A percentile compares a stretch with the other conserved stretches of the same genome.
Evolutionary conservation across 1,140 invertebrate genomes (phyloP).

Genomic region (Bombus polaris): DNA sequence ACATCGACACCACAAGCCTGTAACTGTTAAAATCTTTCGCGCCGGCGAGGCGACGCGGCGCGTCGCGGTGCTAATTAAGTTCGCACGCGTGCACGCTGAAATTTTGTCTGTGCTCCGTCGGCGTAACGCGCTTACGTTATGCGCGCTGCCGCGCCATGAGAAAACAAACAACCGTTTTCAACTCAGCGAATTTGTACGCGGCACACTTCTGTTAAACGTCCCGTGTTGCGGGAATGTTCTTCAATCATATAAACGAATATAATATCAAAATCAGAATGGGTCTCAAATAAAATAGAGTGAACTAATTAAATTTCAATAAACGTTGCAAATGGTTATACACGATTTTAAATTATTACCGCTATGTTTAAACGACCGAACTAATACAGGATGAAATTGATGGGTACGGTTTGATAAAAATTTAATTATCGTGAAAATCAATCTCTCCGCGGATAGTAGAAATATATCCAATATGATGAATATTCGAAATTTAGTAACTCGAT

Average conservation of each 20-base stretch:
- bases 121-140: background rate
- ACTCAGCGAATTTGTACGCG: background rate
- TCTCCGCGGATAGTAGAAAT: background rate
- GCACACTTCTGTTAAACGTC: background rate
- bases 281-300: background rate
- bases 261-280: background rate
- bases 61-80: slow-evolving; percentile 36
- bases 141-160: no score
- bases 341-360: background rate
- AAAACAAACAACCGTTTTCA: background rate
- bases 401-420: background rate
- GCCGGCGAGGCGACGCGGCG: no score
- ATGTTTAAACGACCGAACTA: background rate
- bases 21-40: slow-evolving; percentile 39
- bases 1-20: slow-evolving; percentile 34
- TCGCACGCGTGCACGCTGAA: slow-evolving; percentile 27
- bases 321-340: no score
- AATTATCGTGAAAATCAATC: background rate
- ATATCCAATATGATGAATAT: background rate
- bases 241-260: background rate
- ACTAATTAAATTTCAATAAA: no score
- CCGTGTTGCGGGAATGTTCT: no score
- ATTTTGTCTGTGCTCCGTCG: background rate
- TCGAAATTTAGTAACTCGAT: background rate
- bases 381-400: background rate